Percentiles rank a stretch among this genome's conserved stretches.
Conservation (phyloP, 2,888 invertebrate genomes). For the Troilus luridus region DNA sequence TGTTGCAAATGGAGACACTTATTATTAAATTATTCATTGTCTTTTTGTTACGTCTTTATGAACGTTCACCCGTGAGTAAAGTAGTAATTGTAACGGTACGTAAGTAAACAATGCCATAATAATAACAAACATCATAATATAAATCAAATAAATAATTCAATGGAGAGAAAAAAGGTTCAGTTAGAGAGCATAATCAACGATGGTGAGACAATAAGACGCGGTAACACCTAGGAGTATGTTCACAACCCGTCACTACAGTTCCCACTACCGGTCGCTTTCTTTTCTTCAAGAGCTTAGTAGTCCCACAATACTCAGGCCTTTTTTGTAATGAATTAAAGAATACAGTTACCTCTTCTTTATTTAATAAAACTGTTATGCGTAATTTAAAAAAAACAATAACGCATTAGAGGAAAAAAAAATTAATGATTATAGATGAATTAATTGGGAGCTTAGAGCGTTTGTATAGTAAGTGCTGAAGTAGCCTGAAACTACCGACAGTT, state of each 20-base stretch:
- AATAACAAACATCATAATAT: not conserved
- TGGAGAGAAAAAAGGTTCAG: not conserved
- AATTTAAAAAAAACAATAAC: not conserved
- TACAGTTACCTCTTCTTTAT: not conserved
- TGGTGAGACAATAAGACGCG: not conserved
- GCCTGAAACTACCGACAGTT: too few species aligned
- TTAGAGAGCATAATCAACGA: not conserved
- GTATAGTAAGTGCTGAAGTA: too few species aligned
- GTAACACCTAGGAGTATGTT: not conserved
- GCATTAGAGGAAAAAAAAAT: too few species aligned
- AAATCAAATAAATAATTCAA: not conserved
- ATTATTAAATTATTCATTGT: too few species aligned
- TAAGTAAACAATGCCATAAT: not conserved
- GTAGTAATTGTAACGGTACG: not conserved
- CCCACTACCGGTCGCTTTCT: not conserved
- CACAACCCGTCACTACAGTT: not conserved
- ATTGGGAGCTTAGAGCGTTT: too few species aligned
- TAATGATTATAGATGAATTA: too few species aligned
- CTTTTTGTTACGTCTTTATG: too few species aligned
- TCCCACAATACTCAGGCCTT: not conserved
- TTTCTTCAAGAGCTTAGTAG: not conserved
- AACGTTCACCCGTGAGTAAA: not conserved
- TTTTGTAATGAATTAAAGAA: not conserved
- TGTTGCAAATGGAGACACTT: too few species aligned
- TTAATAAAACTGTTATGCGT: not conserved